Evolutionary conservation across 2,888 invertebrate genomes (phyloP).

Genomic region (Drosophila kanekoi): DNA sequence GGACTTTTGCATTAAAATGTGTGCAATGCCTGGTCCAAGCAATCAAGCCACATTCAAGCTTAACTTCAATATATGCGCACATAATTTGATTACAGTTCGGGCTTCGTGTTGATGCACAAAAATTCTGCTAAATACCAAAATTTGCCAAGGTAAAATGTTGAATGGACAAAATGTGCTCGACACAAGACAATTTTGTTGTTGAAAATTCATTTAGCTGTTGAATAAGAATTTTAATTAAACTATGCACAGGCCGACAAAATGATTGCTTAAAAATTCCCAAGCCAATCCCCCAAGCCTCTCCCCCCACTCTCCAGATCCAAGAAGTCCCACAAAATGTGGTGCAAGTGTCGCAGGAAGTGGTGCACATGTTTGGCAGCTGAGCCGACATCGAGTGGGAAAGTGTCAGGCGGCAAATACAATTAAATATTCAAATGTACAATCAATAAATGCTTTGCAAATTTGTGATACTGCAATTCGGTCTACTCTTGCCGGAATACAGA

Average conservation of each 20-base stretch:
- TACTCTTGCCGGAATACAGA: background rate
- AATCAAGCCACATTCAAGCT: slow-evolving; percentile 52
- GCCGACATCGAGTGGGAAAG: slow-evolving; percentile 28
- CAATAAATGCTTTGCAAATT: slow-evolving; percentile 62
- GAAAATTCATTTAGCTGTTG: slow-evolving; percentile 47
- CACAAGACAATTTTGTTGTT: slow-evolving; percentile 32
- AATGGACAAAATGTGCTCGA: slow-evolving; percentile 25
- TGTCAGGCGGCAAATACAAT: slow-evolving; percentile 63
- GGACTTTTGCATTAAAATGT: slow-evolving; percentile 20
- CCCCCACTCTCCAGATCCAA: no score
- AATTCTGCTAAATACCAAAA: slow-evolving; percentile 29
- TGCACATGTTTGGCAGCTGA: slow-evolving; percentile 37
- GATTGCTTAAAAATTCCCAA: slow-evolving; percentile 60
- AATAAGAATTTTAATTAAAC: slow-evolving; percentile 73
- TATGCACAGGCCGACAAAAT: slow-evolving; percentile 50
- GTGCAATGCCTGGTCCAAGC: slow-evolving; percentile 7
- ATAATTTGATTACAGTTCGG: slow-evolving; percentile 43
- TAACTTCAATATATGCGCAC: slow-evolving; percentile 31
- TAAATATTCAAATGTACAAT: slow-evolving; percentile 76
- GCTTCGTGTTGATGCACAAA: slow-evolving; percentile 6
- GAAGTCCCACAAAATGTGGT: slow-evolving; percentile 1
- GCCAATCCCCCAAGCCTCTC: no score
- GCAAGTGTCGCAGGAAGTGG: background rate
- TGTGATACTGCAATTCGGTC: slow-evolving; percentile 45
- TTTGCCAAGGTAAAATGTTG: slow-evolving; percentile 30